phyloP scores from a whole-genome alignment of 2,888 invertebrate species.

The Leptinotarsa haldemani region DNA sequence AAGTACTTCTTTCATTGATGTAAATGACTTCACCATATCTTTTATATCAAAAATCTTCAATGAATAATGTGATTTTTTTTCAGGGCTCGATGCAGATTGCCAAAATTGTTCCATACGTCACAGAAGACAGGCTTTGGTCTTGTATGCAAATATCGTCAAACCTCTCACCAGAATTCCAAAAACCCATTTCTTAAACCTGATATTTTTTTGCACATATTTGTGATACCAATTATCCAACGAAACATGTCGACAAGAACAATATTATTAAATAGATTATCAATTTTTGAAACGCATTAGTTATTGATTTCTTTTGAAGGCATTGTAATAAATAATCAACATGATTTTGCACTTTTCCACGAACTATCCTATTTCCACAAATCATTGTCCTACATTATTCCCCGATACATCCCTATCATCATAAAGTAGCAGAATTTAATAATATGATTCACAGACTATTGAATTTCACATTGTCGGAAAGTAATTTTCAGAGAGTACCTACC shows the following conservation, averaged over 20 bases:
- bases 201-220: slow-evolving; percentile 17
- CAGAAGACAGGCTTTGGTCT: slow-evolving; percentile 61
- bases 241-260: slow-evolving; percentile 27
- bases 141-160: slow-evolving; percentile 62
- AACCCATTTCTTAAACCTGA: slow-evolving; percentile 57
- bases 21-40: too few relatives aligned
- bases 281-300: background rate
- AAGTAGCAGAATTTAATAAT: too few relatives aligned
- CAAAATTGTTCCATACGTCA: slow-evolving; percentile 64
- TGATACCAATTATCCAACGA: slow-evolving; percentile 42
- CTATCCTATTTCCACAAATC: too few relatives aligned
- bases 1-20: too few relatives aligned
- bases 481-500: too few relatives aligned
- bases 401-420: too few relatives aligned
- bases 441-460: too few relatives aligned
- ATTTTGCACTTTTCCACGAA: too few relatives aligned
- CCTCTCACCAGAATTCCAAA: slow-evolving; percentile 59
- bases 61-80: slow-evolving; percentile 38
- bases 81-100: slow-evolving; percentile 67
- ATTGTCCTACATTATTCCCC: too few relatives aligned
- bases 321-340: too few relatives aligned
- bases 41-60: too few relatives aligned
- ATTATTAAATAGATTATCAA: slow-evolving; percentile 25
- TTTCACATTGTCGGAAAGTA: too few relatives aligned
- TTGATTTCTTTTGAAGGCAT: background rate